Base-by-base conservation (phyloP, 2,797 vertebrate genomes). In the Leontopithecus rosalia region DNA sequence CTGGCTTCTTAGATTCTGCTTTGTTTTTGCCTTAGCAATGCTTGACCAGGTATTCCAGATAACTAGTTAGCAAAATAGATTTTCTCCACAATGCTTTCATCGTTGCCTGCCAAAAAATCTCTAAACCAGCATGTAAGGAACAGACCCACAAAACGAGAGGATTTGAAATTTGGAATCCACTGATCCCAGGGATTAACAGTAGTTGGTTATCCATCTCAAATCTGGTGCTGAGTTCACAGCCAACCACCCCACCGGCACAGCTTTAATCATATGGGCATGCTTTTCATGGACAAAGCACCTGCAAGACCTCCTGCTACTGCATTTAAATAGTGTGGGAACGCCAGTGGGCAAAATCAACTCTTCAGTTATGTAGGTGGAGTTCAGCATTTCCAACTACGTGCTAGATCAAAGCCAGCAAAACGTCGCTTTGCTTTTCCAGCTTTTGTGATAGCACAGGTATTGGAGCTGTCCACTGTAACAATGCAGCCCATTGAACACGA, bases 311-410 rank as follows among this genome's bases (percentile, higher is more conserved):
- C 99, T 26, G 99, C 99, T 81, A 99, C 99, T 33, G 99, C 99
- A 96, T 99, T 99, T 86, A 99, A 93, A 98, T 99, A 99, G 99
- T 99, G 96, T 99, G 99, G 48, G 99, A 99, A 97, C 99, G 99
- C 99, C 99, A 99, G 98, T 99, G 99, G 96, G 99, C 99, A 57
- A 99, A 99, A 97, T 99, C 99, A 2, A 99, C 99, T 2, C 98
- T 99, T 99, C 99, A 99, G 89, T 99, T 99, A 76, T 99, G 99
- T 80, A 99, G 98, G 93, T 94, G 96, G 77, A 99, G 98, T 57
- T 99, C 99, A 0, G 97, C 98, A 1, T 99, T 99, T 76, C 99
- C 99, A 39, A 98, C 99, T 3, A 2, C 99, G 99, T 48, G 99
- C 99, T 41, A 99, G 99, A 96, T 99, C 99, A 28, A 99, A 99